Base-by-base conservation (phyloP, 2,797 vertebrate genomes). In the Euthynnus affinis region DNA sequence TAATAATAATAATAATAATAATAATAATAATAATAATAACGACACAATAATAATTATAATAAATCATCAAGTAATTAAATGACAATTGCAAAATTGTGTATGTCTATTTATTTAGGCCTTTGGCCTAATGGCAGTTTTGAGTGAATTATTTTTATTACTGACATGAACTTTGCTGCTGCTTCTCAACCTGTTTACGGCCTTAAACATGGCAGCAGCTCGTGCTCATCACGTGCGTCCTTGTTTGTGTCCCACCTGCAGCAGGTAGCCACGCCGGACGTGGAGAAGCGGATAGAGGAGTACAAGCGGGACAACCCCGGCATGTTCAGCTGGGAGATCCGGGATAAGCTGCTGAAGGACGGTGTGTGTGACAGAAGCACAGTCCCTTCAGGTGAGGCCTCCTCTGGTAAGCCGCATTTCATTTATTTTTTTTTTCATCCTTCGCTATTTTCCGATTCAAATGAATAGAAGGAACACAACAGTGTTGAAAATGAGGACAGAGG, bases 271-370 rank as follows among this genome's bases (percentile, higher is more conserved):
- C 97, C 97, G 55, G 97, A 99, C 62, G 97, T 99, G 89, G 98
- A 99, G 93, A 98, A 97, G 83, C 96, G 97, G 88, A 99, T 99
- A 9, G 98, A 99, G 90, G 97, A 99, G 32, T 99, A 98, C 91
- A 99, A 99, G 84, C 91, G 97, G 37, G 97, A 98, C 55, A 99
- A 98, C 74, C 96, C 97, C 0, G 97, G 97, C 0, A 99, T 99
- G 96, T 99, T 99, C 90, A 99, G 97, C 87, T 99, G 98, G 97
- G 98, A 99, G 91, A 99, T 99, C 92, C 95, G 98, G 49, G 98
- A 99, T 66, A 94, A 97, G 70, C 95, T 99, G 78, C 94, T 99
- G 73, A 99, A 99, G 89, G 98, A 99, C 0, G 97, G 98, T 0
- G 96, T 98, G 89, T 99, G 98, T 23, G 98, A 99, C 93, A 92